phyloP scores from a whole-genome alignment of 2,797 vertebrate species.

The Ctenopoma multispine region DNA sequence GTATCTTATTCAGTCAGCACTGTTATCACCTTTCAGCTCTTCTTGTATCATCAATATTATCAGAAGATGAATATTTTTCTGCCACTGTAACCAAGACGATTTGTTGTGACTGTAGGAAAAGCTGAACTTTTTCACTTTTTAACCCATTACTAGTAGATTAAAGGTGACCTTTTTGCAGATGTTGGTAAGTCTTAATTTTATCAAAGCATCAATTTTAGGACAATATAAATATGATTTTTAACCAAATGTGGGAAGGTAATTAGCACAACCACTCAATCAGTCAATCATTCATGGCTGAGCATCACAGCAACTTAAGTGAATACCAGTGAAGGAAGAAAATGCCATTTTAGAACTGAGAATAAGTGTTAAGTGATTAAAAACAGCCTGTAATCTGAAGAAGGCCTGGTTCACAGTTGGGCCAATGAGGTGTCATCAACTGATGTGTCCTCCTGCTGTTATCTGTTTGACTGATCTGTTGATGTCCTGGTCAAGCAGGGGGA shows the following conservation, averaged over 20 bases:
- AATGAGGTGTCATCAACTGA: neutral
- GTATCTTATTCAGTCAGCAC: neutral
- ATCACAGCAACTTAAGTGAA: too few relatives aligned
- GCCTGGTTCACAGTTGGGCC: too few relatives aligned
- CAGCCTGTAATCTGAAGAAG: too few relatives aligned
- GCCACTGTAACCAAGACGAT: neutral
- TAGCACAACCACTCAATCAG: too few relatives aligned
- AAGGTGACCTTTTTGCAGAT: neutral
- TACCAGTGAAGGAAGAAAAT: too few relatives aligned
- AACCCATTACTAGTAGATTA: neutral
- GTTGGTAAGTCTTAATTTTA: neutral
- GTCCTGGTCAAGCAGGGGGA: neutral
- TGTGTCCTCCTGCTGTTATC: constrained; percentile 20
- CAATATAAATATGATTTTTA: too few relatives aligned
- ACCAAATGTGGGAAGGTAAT: too few relatives aligned
- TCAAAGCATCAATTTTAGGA: neutral
- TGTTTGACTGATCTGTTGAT: constrained; percentile 4
- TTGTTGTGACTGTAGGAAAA: neutral
- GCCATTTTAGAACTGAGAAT: too few relatives aligned
- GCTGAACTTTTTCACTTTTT: neutral
- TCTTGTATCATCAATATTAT: neutral
- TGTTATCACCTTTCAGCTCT: neutral
- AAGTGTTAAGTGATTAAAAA: too few relatives aligned
- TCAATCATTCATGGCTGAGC: too few relatives aligned
- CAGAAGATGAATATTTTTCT: neutral